Evolutionary conservation across 2,113 vertebrate species (phyloP).

Genomic region (Stigmatopora argus): DNA sequence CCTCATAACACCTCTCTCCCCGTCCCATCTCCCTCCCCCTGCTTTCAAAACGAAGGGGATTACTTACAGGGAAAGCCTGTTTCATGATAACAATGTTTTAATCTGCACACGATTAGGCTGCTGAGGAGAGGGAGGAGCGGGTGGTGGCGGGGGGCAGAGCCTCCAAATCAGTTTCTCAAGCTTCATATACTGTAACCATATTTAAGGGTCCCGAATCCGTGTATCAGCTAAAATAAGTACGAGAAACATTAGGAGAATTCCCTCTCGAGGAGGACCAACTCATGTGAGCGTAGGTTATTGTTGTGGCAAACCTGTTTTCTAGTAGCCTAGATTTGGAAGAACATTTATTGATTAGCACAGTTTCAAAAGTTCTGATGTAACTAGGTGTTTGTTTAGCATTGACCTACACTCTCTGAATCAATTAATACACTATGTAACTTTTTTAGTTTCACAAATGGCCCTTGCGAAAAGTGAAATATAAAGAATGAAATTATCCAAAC

Average conservation of each 20-base stretch:
- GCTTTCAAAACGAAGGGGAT: constrained; percentile 75
- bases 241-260: constrained; percentile 15
- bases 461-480: too few species aligned
- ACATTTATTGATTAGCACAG: not conserved
- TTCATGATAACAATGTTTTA: constrained; percentile 98
- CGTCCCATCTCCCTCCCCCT: constrained; percentile 4
- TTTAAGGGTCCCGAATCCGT: constrained; percentile 15
- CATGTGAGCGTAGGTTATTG: not conserved
- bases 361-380: not conserved
- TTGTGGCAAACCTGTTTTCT: not conserved
- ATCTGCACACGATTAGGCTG: constrained; percentile 98
- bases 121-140: constrained; percentile 74
- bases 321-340: not conserved
- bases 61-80: constrained; percentile 97
- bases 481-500: too few species aligned
- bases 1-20: constrained; percentile 61
- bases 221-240: constrained; percentile 16
- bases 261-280: constrained; percentile 11
- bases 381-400: not conserved
- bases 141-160: constrained; percentile 22
- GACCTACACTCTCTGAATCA: too few species aligned
- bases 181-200: constrained; percentile 78
- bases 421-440: too few species aligned
- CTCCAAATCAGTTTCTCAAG: constrained; percentile 78
- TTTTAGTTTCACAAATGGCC: too few species aligned